Percentiles rank a stretch among this genome's conserved stretches.
These are phyloP conservation scores for Bradynema listronoti DNA, from an alignment of 1,140 invertebrate species.

Conservation along the genomic window DNA sequence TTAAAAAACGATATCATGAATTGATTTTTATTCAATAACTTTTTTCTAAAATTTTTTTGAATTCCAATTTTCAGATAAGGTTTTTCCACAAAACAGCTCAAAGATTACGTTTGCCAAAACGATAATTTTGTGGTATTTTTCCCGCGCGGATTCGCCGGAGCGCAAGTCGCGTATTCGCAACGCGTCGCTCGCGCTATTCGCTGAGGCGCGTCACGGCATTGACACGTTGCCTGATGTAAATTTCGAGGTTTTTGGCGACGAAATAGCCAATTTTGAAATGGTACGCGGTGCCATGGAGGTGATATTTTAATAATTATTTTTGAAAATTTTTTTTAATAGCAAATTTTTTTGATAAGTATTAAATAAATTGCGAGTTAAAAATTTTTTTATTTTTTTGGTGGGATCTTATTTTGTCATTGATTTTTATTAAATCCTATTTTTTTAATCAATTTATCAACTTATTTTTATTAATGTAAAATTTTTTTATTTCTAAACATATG, in stretches of 20 bases:
- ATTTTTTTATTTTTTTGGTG: too few species aligned
- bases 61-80: too few species aligned
- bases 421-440: too few species aligned
- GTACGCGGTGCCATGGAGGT: constrained; percentile 37
- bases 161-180: constrained; percentile 25
- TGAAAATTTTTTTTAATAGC: too few species aligned
- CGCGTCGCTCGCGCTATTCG: constrained; percentile 34
- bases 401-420: too few species aligned
- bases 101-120: constrained; percentile 31
- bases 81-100: constrained; percentile 34
- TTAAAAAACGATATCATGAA: too few species aligned
- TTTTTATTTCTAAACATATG: background rate
- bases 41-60: too few species aligned
- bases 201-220: constrained; percentile 25
- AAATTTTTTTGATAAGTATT: too few species aligned
- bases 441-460: too few species aligned
- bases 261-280: constrained; percentile 45
- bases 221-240: constrained; percentile 29
- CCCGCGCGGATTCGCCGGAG: constrained; percentile 38
- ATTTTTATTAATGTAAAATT: background rate
- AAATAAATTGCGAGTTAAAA: too few species aligned
- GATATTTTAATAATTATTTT: background rate
- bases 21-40: too few species aligned
- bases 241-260: constrained; percentile 49
- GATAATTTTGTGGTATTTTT: constrained; percentile 47